Conservation (phyloP, 2,797 vertebrate genomes). For the Mycteria americana region DNA sequence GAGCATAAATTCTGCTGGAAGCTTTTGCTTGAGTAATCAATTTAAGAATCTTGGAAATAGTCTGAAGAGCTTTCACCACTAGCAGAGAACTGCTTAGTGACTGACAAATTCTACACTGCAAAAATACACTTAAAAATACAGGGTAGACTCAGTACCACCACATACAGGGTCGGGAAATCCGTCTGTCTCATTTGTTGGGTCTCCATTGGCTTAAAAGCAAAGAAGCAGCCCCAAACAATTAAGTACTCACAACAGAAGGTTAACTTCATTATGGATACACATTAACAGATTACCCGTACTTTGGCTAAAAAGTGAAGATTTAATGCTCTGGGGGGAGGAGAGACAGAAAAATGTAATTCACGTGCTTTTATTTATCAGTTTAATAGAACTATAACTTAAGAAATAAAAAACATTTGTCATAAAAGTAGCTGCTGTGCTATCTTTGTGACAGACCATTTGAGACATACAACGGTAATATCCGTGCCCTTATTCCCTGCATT, state of each 20-base stretch:
- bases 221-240: neutral
- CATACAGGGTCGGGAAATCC: neutral
- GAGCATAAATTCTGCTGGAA: neutral
- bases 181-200: neutral
- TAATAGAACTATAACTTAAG: slow-evolving; percentile 7
- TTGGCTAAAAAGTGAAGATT: neutral
- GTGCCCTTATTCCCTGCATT: slow-evolving; percentile 57
- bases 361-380: neutral
- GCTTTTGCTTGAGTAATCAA: neutral
- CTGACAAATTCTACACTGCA: neutral
- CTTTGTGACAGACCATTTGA: slow-evolving; percentile 62
- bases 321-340: neutral
- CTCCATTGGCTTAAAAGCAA: neutral
- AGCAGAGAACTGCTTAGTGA: neutral
- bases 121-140: neutral
- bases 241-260: neutral
- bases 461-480: slow-evolving; percentile 21
- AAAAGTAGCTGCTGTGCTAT: slow-evolving; percentile 56
- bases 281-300: neutral
- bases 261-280: neutral
- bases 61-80: neutral
- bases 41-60: neutral
- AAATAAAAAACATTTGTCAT: slow-evolving; percentile 33
- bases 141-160: neutral
- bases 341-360: neutral